A percentile compares a stretch with the other conserved stretches of the same genome.
Conservation (phyloP, 2,113 vertebrate genomes). For the Gymnobelideus leadbeateri region DNA sequence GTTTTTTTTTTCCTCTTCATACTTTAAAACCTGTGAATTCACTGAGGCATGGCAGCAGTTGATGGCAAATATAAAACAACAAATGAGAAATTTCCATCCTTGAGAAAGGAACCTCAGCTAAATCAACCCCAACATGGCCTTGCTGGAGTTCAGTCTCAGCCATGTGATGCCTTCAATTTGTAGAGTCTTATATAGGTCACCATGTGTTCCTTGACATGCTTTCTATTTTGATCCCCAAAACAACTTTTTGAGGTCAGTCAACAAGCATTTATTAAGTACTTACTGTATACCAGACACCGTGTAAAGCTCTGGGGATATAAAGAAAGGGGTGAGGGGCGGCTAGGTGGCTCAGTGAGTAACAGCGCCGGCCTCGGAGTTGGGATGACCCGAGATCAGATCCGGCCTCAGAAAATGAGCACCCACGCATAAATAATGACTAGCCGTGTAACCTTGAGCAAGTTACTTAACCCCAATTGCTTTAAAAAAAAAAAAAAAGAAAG, state of each 20-base stretch:
- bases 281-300: background rate
- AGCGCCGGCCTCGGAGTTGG: too few relatives aligned
- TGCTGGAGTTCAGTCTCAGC: slow-evolving; percentile 57
- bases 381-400: too few relatives aligned
- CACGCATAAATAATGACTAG: too few relatives aligned
- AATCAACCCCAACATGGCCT: background rate
- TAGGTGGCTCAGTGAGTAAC: too few relatives aligned
- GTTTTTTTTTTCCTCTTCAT: slow-evolving; percentile 64
- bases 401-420: too few relatives aligned
- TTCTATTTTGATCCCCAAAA: background rate
- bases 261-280: background rate
- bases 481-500: too few relatives aligned
- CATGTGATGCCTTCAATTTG: slow-evolving; percentile 41
- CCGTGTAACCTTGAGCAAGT: too few relatives aligned
- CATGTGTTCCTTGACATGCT: background rate
- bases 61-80: slow-evolving; percentile 68
- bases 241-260: background rate
- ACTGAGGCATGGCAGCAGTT: slow-evolving; percentile 69
- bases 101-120: slow-evolving; percentile 52
- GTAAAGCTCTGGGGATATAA: background rate
- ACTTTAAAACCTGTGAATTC: slow-evolving; percentile 68
- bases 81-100: slow-evolving; percentile 70
- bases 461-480: too few relatives aligned
- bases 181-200: background rate
- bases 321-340: too few relatives aligned